Conservation (phyloP, 2,113 vertebrate species). For the Dicerorhinus sumatrensis region DNA sequence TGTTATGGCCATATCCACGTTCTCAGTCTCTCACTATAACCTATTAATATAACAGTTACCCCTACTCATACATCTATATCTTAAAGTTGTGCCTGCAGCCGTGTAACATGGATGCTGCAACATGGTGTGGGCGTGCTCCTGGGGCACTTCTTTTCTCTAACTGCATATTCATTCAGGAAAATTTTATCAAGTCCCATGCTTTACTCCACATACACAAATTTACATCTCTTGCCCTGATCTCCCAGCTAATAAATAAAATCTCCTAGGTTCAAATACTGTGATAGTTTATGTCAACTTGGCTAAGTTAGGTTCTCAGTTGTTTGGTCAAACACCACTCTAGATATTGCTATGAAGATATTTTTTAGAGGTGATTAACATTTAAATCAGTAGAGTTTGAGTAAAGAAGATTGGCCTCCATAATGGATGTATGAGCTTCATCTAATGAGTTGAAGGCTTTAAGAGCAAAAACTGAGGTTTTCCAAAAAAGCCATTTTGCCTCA, state of each 20-base stretch:
- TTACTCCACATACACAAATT: not conserved
- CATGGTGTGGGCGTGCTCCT: not conserved
- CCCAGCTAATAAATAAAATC: not conserved
- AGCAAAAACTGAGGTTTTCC: not conserved
- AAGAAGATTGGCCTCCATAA: not conserved
- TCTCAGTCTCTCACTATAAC: not conserved
- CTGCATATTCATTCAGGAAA: not conserved
- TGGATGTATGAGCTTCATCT: not conserved
- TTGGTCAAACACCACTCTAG: not conserved
- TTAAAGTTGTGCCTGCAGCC: not conserved
- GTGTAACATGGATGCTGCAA: accelerated
- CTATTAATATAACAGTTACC: not conserved
- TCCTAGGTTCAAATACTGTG: not conserved
- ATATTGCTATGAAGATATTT: not conserved
- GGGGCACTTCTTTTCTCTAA: not conserved
- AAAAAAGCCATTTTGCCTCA: not conserved
- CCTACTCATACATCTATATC: not conserved
- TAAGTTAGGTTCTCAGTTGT: not conserved
- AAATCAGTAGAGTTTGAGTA: not conserved
- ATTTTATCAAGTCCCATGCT: not conserved
- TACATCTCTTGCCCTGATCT: not conserved
- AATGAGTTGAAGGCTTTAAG: not conserved
- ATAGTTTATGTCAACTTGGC: not conserved
- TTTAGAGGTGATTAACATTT: not conserved
- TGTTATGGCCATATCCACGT: accelerated